Conservation (phyloP, 2,888 invertebrate genomes). For the Papilio elwesi region DNA sequence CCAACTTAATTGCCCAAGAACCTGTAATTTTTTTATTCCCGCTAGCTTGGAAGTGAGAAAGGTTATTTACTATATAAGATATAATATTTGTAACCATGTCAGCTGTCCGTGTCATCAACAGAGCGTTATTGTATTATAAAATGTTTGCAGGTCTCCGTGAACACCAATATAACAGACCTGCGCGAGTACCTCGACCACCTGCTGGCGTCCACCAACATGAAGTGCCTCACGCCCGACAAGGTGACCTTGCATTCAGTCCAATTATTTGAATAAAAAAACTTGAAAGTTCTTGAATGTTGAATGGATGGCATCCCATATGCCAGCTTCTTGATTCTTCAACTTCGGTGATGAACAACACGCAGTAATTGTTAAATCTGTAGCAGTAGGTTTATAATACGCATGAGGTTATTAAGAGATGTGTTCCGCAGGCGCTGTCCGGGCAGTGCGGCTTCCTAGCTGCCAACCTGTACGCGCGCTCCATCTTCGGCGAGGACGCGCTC, state of each 20-base stretch:
- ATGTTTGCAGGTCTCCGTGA: constrained; percentile 88
- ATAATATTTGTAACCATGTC: too few species aligned
- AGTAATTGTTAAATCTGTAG: too few species aligned
- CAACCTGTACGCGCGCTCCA: constrained; percentile 99
- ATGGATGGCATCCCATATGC: too few species aligned
- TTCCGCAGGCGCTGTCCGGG: constrained; percentile 91
- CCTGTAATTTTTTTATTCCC: too few species aligned
- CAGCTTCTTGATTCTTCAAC: too few species aligned
- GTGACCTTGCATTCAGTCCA: constrained; percentile 60
- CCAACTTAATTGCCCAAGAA: too few species aligned
- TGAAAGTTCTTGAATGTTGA: too few species aligned
- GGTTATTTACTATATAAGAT: too few species aligned
- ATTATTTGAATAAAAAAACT: background rate
- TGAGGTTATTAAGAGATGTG: background rate
- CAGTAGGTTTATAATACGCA: too few species aligned
- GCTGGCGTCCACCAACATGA: constrained; percentile 98
- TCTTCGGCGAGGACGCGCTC: constrained; percentile 99
- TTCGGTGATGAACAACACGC: too few species aligned
- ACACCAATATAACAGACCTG: constrained; percentile 96
- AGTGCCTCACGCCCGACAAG: constrained; percentile 98
- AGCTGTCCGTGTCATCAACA: too few species aligned
- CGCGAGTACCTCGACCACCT: constrained; percentile 96
- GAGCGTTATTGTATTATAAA: constrained; percentile 78
- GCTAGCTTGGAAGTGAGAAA: too few species aligned
- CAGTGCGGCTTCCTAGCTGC: constrained; percentile 99